Conservation (phyloP, 2,888 invertebrate genomes). For the Diploptera punctata region DNA sequence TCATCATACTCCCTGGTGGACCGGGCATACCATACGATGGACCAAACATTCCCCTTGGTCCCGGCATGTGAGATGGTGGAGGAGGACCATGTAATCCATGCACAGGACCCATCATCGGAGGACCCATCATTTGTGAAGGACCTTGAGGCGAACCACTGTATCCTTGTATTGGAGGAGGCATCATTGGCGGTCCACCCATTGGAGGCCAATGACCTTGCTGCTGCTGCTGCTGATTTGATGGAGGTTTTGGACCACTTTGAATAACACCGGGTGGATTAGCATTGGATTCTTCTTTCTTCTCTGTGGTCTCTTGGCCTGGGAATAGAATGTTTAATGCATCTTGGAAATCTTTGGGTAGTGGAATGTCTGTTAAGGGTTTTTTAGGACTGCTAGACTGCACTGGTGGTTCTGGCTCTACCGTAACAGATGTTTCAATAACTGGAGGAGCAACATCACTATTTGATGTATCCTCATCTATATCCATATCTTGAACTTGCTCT, state of each 20-base stretch:
- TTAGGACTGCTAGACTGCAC: constrained; percentile 45
- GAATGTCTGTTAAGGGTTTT: constrained; percentile 52
- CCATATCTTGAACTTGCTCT: constrained; percentile 47
- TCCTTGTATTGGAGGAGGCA: background rate
- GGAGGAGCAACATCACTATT: constrained; percentile 52
- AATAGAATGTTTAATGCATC: constrained; percentile 72
- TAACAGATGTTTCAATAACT: constrained; percentile 52
- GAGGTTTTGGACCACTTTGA: constrained; percentile 23
- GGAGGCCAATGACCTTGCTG: background rate
- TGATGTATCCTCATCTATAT: constrained; percentile 47
- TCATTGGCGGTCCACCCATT: background rate
- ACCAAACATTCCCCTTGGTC: background rate
- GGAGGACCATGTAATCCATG: constrained; percentile 20
- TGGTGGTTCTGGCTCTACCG: constrained; percentile 53
- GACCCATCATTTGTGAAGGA: constrained; percentile 25
- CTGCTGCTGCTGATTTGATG: background rate
- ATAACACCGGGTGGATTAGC: background rate
- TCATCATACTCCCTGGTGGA: background rate
- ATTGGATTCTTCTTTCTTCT: constrained; percentile 1
- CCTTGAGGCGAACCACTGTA: background rate
- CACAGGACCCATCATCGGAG: constrained; percentile 10
- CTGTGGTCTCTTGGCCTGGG: constrained; percentile 57
- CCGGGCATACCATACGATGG: background rate
- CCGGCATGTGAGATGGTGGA: background rate
- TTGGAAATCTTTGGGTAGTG: constrained; percentile 68